Percentiles rank a stretch among this genome's conserved stretches.
Conservation (phyloP, 2,888 invertebrate species). For the Serripes groenlandicus region DNA sequence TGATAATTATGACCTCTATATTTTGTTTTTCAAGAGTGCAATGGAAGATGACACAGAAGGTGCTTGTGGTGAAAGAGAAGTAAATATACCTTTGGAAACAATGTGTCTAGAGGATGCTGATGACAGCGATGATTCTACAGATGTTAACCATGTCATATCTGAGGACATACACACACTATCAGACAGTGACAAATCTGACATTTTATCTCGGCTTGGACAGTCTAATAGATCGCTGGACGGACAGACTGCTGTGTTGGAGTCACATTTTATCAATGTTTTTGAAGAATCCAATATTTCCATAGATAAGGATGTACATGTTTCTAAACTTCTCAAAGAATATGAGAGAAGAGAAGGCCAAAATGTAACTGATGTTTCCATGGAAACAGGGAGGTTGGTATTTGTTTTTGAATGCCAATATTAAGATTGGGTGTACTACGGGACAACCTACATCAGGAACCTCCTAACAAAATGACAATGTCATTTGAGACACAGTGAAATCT, state of each 20-base stretch:
- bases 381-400: background rate
- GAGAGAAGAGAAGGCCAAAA: conserved; percentile 69
- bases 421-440: background rate
- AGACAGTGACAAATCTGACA: conserved; percentile 16
- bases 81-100: conserved; percentile 9
- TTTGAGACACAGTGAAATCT: background rate
- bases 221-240: background rate
- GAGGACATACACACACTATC: conserved; percentile 40
- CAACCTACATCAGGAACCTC: background rate
- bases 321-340: conserved; percentile 73
- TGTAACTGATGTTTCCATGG: conserved; percentile 10
- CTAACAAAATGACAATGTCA: background rate
- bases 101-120: conserved; percentile 41
- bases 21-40: background rate
- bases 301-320: conserved; percentile 70
- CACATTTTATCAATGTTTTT: conserved; percentile 78
- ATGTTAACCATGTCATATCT: conserved; percentile 18
- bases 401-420: background rate
- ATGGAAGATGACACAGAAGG: background rate
- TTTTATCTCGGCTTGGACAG: conserved; percentile 1
- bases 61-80: background rate
- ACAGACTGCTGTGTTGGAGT: conserved; percentile 37
- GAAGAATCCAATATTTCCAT: conserved; percentile 68
- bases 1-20: background rate
- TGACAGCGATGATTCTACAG: conserved; percentile 11